Conservation (phyloP, 2,888 invertebrate genomes). For the Himalopsyche tibetana region DNA sequence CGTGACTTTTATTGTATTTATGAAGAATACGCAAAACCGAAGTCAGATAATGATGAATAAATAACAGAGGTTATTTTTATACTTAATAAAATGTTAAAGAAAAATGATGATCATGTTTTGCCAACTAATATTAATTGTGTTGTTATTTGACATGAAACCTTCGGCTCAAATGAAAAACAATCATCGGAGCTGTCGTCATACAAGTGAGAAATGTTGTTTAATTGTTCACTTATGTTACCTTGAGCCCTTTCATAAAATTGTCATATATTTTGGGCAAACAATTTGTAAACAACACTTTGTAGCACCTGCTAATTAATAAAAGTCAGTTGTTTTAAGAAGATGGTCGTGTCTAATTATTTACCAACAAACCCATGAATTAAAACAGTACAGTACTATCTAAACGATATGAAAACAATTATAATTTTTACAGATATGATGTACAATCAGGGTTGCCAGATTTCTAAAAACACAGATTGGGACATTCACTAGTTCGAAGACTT, state of each 20-base stretch:
- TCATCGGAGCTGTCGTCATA: slow-evolving; percentile 49
- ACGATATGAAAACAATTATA: no score
- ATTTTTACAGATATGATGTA: no score
- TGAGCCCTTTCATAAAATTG: slow-evolving; percentile 51
- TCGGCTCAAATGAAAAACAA: slow-evolving; percentile 5
- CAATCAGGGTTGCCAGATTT: no score
- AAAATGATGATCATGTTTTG: slow-evolving; percentile 38
- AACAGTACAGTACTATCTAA: neutral
- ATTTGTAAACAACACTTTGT: slow-evolving; percentile 59
- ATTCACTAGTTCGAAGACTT: no score
- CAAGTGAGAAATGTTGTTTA: slow-evolving; percentile 48
- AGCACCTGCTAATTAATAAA: slow-evolving; percentile 64
- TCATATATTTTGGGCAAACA: slow-evolving; percentile 55
- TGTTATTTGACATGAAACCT: slow-evolving; percentile 19
- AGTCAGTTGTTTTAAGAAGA: slow-evolving; percentile 61
- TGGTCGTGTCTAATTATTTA: slow-evolving; percentile 45
- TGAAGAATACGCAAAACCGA: slow-evolving; percentile 46
- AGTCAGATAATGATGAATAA: slow-evolving; percentile 60
- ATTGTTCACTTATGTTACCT: slow-evolving; percentile 61
- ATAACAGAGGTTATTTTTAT: slow-evolving; percentile 59
- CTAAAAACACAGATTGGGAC: no score
- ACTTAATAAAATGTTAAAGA: slow-evolving; percentile 54
- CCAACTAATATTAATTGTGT: slow-evolving; percentile 26
- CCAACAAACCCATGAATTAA: neutral
- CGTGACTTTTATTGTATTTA: slow-evolving; percentile 26